Conservation (phyloP, 2,888 invertebrate genomes). For the Amiota mariae region DNA sequence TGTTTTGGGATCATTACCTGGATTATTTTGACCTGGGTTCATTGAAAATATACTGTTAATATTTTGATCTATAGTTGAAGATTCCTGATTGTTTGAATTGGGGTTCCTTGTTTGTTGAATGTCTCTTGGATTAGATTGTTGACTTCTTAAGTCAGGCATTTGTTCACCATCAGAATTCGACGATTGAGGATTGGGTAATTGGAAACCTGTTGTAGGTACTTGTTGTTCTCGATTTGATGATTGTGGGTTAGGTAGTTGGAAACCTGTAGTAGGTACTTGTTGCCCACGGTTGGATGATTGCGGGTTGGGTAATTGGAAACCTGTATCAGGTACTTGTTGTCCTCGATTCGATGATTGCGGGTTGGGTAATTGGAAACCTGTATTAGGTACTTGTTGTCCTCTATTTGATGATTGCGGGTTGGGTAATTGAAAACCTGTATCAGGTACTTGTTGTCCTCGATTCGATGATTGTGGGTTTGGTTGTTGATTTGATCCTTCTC, state of each 20-base stretch:
- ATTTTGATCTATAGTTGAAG: slow-evolving; percentile 1
- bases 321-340: background rate
- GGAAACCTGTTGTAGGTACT: background rate
- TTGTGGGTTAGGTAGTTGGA: background rate
- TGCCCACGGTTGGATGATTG: background rate
- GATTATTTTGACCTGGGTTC: background rate
- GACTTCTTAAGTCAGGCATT: too few relatives aligned
- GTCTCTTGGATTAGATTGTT: background rate
- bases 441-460: background rate
- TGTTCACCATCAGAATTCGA: background rate
- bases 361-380: slow-evolving; percentile 15
- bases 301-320: background rate
- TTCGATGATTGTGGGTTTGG: background rate
- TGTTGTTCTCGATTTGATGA: background rate
- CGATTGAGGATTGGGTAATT: slow-evolving; percentile 28
- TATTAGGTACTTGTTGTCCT: background rate
- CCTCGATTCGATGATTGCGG: background rate
- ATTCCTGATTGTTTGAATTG: slow-evolving; percentile 3
- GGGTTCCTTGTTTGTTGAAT: background rate
- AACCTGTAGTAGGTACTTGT: background rate
- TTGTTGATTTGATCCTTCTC: too few relatives aligned
- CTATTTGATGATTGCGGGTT: background rate
- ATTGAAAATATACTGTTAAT: slow-evolving; percentile 46
- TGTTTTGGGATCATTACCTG: background rate
- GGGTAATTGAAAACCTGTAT: background rate